Conservation (phyloP, 2,888 invertebrate species). For the Chorisops tibialis region DNA sequence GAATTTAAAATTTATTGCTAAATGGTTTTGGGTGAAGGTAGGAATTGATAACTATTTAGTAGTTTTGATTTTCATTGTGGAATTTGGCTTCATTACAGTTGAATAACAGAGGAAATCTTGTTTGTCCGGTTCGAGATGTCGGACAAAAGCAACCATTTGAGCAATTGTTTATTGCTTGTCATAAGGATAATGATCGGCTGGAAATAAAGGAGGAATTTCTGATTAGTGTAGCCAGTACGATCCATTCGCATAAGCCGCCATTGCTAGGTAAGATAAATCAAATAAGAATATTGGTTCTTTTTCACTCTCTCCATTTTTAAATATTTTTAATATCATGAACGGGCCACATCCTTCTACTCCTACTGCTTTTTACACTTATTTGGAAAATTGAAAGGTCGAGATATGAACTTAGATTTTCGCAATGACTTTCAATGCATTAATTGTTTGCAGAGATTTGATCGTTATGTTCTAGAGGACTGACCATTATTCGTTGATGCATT, state of each 20-base stretch:
- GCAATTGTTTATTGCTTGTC: constrained; percentile 64
- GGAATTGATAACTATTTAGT: constrained; percentile 21
- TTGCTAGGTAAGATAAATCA: constrained; percentile 67
- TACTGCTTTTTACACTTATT: no score
- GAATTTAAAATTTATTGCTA: constrained; percentile 67
- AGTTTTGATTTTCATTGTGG: not conserved
- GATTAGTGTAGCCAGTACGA: constrained; percentile 81
- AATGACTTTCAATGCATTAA: no score
- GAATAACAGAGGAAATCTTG: constrained; percentile 63
- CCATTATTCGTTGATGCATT: no score
- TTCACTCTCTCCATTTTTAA: no score
- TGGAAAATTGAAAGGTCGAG: no score
- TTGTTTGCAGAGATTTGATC: no score
- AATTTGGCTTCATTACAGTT: constrained; percentile 52
- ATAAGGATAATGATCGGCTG: constrained; percentile 10
- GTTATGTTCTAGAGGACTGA: no score
- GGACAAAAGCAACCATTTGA: constrained; percentile 87
- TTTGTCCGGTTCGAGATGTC: constrained; percentile 64
- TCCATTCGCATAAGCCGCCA: constrained; percentile 96
- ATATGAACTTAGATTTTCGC: no score
- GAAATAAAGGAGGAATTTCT: constrained; percentile 57
- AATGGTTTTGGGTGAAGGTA: constrained; percentile 89
- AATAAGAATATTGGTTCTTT: no score
- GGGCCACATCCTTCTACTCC: no score
- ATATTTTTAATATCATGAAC: no score